Percentiles rank a stretch among this genome's conserved stretches.
Conservation (phyloP, 2,113 vertebrate genomes). For the Burhinus oedicnemus region DNA sequence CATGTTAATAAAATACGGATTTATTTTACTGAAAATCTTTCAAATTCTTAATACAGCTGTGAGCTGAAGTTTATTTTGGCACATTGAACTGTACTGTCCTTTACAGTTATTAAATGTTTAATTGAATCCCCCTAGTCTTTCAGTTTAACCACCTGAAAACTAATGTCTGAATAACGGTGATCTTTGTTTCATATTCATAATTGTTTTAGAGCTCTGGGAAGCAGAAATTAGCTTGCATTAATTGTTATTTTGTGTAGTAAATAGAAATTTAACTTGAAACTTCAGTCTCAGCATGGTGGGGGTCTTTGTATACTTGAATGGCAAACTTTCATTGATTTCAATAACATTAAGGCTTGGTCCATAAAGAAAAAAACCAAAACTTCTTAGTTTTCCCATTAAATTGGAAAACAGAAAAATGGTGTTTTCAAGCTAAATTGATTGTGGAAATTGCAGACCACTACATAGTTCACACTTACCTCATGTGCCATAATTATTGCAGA, state of each 20-base stretch:
- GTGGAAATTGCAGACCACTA: background rate
- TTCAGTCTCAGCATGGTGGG: background rate
- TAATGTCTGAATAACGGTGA: background rate
- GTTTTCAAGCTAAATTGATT: background rate
- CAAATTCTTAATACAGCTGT: conserved; percentile 7
- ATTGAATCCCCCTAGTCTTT: conserved; percentile 14
- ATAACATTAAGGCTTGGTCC: background rate
- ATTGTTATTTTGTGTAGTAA: background rate
- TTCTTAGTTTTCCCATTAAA: background rate
- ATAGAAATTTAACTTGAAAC: background rate
- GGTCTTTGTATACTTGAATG: background rate
- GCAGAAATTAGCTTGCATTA: background rate
- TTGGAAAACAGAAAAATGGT: background rate
- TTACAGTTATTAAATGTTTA: background rate
- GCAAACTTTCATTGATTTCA: background rate
- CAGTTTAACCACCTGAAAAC: background rate
- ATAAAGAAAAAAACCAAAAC: background rate
- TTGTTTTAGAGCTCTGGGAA: background rate
- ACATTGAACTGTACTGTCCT: background rate
- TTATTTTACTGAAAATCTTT: conserved; percentile 46
- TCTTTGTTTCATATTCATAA: background rate
- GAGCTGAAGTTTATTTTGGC: conserved; percentile 46
- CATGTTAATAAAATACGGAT: conserved; percentile 53
- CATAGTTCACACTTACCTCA: background rate
- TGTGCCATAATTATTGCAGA: background rate